Evolutionary conservation across 2,113 vertebrate species (phyloP).

Genomic region (Gracilinanus agilis): DNA sequence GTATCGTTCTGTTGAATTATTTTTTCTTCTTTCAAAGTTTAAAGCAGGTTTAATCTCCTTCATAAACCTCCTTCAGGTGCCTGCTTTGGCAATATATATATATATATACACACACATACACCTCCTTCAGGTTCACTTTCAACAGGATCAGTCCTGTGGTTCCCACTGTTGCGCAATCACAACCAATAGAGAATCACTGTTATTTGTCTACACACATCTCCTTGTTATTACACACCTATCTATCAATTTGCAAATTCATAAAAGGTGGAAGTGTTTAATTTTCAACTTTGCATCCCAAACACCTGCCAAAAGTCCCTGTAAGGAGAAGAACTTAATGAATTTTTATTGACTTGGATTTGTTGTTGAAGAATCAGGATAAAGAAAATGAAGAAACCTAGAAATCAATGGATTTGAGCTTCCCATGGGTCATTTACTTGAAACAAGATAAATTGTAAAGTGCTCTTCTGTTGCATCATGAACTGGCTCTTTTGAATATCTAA

Average conservation of each 20-base stretch:
- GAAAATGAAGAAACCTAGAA: neutral
- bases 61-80: neutral
- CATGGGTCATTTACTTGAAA: neutral
- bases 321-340: neutral
- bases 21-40: neutral
- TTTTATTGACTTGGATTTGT: constrained; percentile 6
- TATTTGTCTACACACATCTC: neutral
- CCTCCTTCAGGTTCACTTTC: neutral
- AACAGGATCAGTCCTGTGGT: neutral
- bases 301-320: neutral
- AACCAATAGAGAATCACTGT: neutral
- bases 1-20: neutral
- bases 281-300: neutral
- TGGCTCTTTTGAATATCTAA: neutral
- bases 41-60: neutral
- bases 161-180: neutral
- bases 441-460: neutral
- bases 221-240: neutral
- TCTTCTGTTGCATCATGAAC: neutral
- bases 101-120: no score
- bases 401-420: neutral
- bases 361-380: neutral
- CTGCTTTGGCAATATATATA: no score
- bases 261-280: neutral
- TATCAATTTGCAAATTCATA: neutral